A percentile compares a stretch with the other conserved stretches of the same genome.
Evolutionary conservation across 2,113 vertebrate genomes (phyloP).

Genomic region (Galbula dea): DNA sequence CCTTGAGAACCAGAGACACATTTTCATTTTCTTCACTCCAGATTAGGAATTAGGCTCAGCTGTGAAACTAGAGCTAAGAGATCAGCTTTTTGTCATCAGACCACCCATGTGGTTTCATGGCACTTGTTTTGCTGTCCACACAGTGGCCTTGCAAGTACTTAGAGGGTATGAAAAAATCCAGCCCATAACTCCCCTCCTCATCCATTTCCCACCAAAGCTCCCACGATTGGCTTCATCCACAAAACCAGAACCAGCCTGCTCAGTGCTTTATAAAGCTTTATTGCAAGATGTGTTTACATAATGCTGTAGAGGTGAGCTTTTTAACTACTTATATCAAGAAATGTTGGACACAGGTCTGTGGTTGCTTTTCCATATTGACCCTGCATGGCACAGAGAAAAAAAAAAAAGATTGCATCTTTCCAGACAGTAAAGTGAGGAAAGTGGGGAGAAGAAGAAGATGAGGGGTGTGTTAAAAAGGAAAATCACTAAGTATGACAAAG

Average conservation of each 20-base stretch:
- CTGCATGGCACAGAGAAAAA: slow-evolving; percentile 69
- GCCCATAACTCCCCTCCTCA: neutral
- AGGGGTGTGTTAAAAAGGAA: neutral
- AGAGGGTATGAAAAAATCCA: neutral
- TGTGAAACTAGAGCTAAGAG: neutral
- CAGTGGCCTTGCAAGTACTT: neutral
- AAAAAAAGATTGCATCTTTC: neutral
- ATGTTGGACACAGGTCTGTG: slow-evolving; percentile 68
- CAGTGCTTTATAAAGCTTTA: slow-evolving; percentile 73
- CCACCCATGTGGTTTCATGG: neutral
- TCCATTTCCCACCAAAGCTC: neutral
- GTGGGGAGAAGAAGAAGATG: neutral
- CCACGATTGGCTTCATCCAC: neutral
- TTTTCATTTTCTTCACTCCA: neutral
- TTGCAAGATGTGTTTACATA: slow-evolving; percentile 78
- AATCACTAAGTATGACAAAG: slow-evolving; percentile 54
- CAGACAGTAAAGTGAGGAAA: neutral
- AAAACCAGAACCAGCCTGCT: neutral
- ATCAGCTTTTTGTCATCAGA: neutral
- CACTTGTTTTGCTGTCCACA: neutral
- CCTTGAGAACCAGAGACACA: neutral
- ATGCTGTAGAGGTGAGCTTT: slow-evolving; percentile 68
- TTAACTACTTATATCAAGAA: slow-evolving; percentile 68
- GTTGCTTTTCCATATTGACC: slow-evolving; percentile 64
- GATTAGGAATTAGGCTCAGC: neutral